Evolutionary conservation across 1,140 invertebrate species (phyloP).

Genomic region (Oscheius sp.): DNA sequence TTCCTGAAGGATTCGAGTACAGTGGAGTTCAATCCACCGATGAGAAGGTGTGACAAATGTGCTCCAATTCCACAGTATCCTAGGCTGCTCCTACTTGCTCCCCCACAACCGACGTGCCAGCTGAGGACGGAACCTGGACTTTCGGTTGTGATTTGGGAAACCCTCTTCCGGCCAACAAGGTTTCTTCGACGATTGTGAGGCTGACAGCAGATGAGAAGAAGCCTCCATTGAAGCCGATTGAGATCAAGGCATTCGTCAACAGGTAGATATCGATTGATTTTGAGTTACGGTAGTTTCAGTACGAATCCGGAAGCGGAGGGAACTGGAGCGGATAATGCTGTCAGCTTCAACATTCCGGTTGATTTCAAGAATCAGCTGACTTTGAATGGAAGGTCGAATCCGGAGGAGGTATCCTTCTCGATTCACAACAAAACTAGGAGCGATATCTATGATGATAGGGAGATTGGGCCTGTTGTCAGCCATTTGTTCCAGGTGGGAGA

Average conservation of each 20-base stretch:
- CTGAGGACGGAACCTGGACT: constrained; percentile 43
- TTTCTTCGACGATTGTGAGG: constrained; percentile 49
- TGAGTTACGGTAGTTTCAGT: constrained; percentile 39
- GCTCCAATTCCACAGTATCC: too few relatives aligned
- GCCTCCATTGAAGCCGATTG: constrained; percentile 36
- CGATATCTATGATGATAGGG: constrained; percentile 54
- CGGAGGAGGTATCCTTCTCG: constrained; percentile 56
- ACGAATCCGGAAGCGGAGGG: constrained; percentile 53
- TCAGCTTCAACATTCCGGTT: constrained; percentile 51
- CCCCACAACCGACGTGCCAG: constrained; percentile 40
- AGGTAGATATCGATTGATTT: constrained; percentile 37
- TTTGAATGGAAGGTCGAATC: constrained; percentile 50
- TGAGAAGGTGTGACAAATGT: constrained; percentile 40
- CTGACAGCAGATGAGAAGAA: constrained; percentile 52
- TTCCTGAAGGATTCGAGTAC: constrained; percentile 59
- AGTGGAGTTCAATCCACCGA: constrained; percentile 56
- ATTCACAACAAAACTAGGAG: constrained; percentile 48
- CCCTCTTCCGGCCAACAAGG: constrained; percentile 55
- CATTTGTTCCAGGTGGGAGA: constrained; percentile 55
- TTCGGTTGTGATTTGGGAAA: constrained; percentile 57
- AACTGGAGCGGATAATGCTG: constrained; percentile 47
- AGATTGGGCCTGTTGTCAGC: constrained; percentile 58
- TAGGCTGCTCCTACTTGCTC: constrained; percentile 42
- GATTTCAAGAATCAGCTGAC: constrained; percentile 57
- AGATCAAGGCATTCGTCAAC: constrained; percentile 44